phyloP scores from a whole-genome alignment of 1,140 invertebrate genomes.

The Penaeus indicus region DNA sequence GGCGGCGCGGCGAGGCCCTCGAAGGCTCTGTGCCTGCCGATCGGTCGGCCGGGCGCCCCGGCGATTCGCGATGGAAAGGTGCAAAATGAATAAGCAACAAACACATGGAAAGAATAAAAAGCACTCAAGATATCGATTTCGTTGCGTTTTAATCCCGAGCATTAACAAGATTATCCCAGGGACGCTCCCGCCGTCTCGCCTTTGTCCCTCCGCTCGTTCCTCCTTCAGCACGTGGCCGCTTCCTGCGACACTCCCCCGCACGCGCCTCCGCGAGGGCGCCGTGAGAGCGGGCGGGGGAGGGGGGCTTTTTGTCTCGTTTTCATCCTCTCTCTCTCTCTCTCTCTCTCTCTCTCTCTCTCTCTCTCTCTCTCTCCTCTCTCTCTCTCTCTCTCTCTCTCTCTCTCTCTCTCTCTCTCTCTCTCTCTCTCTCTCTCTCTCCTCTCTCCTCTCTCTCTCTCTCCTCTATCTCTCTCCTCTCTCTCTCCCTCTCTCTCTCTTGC shows the following conservation, averaged over 20 bases:
- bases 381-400: background rate
- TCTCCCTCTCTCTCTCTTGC: background rate
- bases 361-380: background rate
- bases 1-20: too few species aligned
- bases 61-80: too few species aligned
- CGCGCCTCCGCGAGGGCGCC: background rate
- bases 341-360: too few species aligned
- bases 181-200: conserved; percentile 1
- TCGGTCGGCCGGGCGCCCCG: too few species aligned
- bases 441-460: background rate
- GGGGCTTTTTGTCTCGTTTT: too few species aligned
- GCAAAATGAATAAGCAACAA: too few species aligned
- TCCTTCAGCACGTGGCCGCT: background rate
- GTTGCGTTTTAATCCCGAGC: conserved; percentile 39
- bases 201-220: background rate
- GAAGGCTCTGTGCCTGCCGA: too few species aligned
- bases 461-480: background rate
- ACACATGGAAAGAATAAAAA: background rate
- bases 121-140: background rate
- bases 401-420: too few species aligned
- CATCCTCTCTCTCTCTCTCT: too few species aligned
- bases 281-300: background rate
- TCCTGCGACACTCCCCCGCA: conserved; percentile 15
- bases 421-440: background rate
- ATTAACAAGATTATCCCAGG: conserved; percentile 54